Evolutionary conservation across 2,113 vertebrate species (phyloP), one percentile per base, ranked within the genome.

Genomic region (Labeo rohita): DNA sequence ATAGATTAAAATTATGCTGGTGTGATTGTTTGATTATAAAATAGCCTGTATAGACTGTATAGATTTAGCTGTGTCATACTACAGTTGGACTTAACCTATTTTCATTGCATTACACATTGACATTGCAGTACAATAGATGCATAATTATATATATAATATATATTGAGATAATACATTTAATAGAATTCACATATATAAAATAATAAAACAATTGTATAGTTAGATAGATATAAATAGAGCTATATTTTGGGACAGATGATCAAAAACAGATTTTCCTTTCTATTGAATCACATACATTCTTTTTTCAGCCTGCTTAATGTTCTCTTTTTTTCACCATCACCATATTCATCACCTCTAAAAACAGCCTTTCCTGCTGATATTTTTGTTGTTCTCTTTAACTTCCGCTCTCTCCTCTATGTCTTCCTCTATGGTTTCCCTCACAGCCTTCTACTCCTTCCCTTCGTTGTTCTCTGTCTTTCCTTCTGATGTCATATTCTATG

Each of bases 401-500:
- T 50, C 79, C 15, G 13, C 66, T 6, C n/a, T 61, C 65, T 36
- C 8, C 15, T 70, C 54, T 5, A 12, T 45, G 0, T 39, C 52
- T 68, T 54, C 11, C 61, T 59, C 81, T 54, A 45, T 3, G 7
- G 12, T 65, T 79, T 80, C 47, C 50, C 34, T 59, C 2, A 18
- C n/a, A 72, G n/a, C 47, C 54, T 76, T 43, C 16, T 49, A 63
- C 47, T 72, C 49, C n/a, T 45, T 74, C 52, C 70, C 66, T 85
- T 63, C 18, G 49, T 83, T 52, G 65, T 49, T 70, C n/a, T 36
- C 66, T 52, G 47, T 63, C 78, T 39, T 65, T 70, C 45, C 80
- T 34, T 82, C 45, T 70, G 80, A 82, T 52, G 28, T 82, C 80
- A 82, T 52, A 65, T 23, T 81, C 43, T 66, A 1, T 49, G 61